Evolutionary conservation across 2,888 invertebrate genomes (phyloP).

Genomic region (Drosophila monieri): DNA sequence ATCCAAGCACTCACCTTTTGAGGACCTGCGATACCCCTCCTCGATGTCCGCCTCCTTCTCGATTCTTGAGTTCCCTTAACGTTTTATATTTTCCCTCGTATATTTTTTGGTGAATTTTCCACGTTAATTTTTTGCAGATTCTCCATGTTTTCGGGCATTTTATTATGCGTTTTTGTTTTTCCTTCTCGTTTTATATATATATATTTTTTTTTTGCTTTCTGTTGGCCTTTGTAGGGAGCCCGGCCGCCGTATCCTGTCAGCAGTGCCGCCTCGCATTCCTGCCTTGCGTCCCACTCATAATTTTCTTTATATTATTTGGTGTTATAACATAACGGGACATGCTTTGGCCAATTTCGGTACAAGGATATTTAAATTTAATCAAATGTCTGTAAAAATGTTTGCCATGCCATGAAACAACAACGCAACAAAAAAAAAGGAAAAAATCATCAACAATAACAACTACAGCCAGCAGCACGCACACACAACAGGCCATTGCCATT

Average conservation of each 20-base stretch:
- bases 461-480: slow-evolving; percentile 49
- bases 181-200: background rate
- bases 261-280: slow-evolving; percentile 14
- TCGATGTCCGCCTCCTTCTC: background rate
- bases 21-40: background rate
- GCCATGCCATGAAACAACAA: slow-evolving; percentile 50
- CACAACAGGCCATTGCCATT: slow-evolving; percentile 28
- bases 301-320: slow-evolving; percentile 49
- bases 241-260: background rate
- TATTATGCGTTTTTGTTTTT: slow-evolving; percentile 28
- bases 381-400: slow-evolving; percentile 77
- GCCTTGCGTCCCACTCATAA: slow-evolving; percentile 21
- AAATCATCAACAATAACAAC: slow-evolving; percentile 44
- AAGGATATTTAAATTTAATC: slow-evolving; percentile 78
- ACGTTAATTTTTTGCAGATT: slow-evolving; percentile 40
- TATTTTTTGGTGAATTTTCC: slow-evolving; percentile 54
- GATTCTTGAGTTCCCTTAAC: slow-evolving; percentile 18
- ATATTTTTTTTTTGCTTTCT: slow-evolving; percentile 5
- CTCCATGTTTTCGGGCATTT: slow-evolving; percentile 24
- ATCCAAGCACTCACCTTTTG: slow-evolving; percentile 34
- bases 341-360: slow-evolving; percentile 67
- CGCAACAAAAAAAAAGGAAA: slow-evolving; percentile 12
- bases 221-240: background rate
- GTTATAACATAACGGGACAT: slow-evolving; percentile 42
- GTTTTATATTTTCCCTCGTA: slow-evolving; percentile 17